phyloP scores from a whole-genome alignment of 1,140 invertebrate species.

The Dendroctonus valens region DNA sequence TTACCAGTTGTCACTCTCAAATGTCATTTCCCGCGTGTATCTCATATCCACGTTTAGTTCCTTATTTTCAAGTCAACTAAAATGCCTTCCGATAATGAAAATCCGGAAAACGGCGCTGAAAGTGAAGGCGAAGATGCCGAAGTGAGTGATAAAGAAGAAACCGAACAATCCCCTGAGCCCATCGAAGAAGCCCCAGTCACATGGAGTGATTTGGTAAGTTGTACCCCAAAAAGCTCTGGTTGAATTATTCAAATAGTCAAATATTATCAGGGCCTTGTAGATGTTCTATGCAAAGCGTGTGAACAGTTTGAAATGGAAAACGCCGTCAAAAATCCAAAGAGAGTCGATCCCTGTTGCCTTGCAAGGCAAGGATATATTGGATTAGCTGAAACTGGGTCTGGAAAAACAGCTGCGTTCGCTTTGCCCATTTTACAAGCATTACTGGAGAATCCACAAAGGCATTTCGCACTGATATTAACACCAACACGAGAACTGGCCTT shows the following conservation, averaged over 20 bases:
- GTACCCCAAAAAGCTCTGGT: conserved; percentile 6
- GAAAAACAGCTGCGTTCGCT: conserved; percentile 97
- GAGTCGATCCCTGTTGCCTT: conserved; percentile 91
- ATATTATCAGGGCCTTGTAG: conserved; percentile 77
- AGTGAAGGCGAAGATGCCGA: not conserved
- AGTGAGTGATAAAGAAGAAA: not conserved
- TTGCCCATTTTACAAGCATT: conserved; percentile 91
- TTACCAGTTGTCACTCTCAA: not conserved
- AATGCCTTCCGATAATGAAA: not conserved
- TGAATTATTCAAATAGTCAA: conserved; percentile 27
- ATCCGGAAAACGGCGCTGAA: not conserved
- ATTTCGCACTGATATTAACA: conserved; percentile 92
- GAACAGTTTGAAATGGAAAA: conserved; percentile 89
- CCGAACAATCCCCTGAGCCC: not conserved
- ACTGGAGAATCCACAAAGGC: conserved; percentile 86
- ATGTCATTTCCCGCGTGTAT: not conserved
- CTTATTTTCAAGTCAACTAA: not conserved
- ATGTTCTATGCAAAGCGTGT: conserved; percentile 89
- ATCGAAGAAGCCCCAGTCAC: conserved; percentile 48
- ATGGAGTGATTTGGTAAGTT: conserved; percentile 63
- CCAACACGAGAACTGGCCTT: conserved; percentile 97
- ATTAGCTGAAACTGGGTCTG: conserved; percentile 95
- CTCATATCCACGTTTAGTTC: not conserved
- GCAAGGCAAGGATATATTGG: conserved; percentile 92
- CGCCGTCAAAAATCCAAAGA: conserved; percentile 91